phyloP scores from a whole-genome alignment of 2,888 invertebrate species.

The Iphiclides podalirius region DNA sequence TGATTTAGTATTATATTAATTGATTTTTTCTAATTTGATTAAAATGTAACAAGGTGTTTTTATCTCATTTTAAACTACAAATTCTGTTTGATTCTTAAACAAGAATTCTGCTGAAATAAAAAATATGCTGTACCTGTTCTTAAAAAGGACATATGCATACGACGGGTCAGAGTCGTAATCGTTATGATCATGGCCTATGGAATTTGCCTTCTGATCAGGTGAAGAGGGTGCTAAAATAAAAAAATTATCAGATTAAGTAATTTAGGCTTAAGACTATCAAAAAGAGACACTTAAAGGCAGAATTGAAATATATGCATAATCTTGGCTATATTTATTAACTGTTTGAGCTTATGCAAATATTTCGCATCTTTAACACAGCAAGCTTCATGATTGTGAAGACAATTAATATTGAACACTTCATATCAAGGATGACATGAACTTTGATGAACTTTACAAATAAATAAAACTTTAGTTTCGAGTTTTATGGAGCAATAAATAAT shows the following conservation, averaged over 20 bases:
- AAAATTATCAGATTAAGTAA: conserved; percentile 9
- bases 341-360: conserved; percentile 4
- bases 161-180: conserved; percentile 86
- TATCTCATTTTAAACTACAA: too few relatives aligned
- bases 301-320: conserved; percentile 5
- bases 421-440: background rate
- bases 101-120: too few relatives aligned
- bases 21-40: too few relatives aligned
- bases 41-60: too few relatives aligned
- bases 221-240: conserved; percentile 51
- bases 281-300: conserved; percentile 4
- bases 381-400: conserved; percentile 1
- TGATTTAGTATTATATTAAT: too few relatives aligned
- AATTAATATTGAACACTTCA: background rate
- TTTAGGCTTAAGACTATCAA: background rate
- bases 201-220: conserved; percentile 43
- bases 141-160: conserved; percentile 88
- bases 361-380: background rate
- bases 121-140: conserved; percentile 80
- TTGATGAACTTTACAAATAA: conserved; percentile 19
- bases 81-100: too few relatives aligned
- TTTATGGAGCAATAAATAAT: conserved; percentile 24
- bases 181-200: conserved; percentile 68
- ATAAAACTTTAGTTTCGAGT: conserved; percentile 26
- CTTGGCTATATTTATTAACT: background rate